Conservation (phyloP, 2,113 vertebrate genomes). For the Chaetodon auriga region DNA sequence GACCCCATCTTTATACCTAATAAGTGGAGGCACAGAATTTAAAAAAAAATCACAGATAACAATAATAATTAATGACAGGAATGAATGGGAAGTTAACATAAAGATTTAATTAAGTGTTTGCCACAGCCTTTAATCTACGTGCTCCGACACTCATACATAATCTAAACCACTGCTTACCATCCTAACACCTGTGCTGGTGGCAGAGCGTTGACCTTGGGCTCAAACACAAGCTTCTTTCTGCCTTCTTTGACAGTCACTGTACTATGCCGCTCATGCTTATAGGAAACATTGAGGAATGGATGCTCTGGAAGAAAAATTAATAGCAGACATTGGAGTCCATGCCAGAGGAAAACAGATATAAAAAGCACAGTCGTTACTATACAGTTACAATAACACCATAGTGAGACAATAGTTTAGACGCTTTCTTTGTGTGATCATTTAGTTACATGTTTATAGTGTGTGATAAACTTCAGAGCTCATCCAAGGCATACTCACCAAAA, state of each 20-base stretch:
- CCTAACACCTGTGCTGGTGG: slow-evolving; percentile 78
- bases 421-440: neutral
- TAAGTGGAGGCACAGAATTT: neutral
- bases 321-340: neutral
- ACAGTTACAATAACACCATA: neutral
- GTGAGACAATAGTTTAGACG: neutral
- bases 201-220: slow-evolving; percentile 86
- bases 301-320: slow-evolving; percentile 84
- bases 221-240: slow-evolving; percentile 80
- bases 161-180: slow-evolving; percentile 83
- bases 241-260: slow-evolving; percentile 73
- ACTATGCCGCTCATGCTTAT: slow-evolving; percentile 64
- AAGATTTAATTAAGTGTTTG: neutral
- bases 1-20: slow-evolving; percentile 91
- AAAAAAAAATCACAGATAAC: neutral
- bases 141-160: neutral
- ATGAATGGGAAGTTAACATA: neutral
- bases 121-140: neutral
- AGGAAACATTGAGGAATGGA: slow-evolving; percentile 83
- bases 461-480: neutral
- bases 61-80: neutral
- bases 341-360: neutral
- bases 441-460: neutral
- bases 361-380: neutral
- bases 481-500: slow-evolving; percentile 80